Evolutionary conservation across 2,797 vertebrate species (phyloP).

Genomic region (Microctenopoma lineatum): DNA sequence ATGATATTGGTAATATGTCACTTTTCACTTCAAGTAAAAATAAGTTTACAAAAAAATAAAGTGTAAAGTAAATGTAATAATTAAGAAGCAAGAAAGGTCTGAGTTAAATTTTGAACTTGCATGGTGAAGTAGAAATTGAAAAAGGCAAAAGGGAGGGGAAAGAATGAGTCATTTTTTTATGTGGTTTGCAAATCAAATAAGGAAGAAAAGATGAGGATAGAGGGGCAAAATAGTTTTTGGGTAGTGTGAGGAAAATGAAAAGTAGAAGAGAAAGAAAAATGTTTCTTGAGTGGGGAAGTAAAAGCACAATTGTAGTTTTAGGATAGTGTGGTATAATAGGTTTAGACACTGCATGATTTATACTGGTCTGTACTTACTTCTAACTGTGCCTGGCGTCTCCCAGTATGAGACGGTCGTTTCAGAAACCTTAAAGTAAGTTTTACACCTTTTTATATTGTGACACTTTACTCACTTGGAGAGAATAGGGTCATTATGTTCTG

Average conservation of each 20-base stretch:
- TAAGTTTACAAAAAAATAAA: background rate
- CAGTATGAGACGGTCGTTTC: conserved; percentile 36
- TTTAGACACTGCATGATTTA: conserved; percentile 1
- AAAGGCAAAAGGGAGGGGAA: background rate
- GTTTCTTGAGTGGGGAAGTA: background rate
- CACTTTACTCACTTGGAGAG: conserved; percentile 5
- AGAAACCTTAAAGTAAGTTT: conserved; percentile 15
- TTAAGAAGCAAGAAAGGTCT: conserved; percentile 1
- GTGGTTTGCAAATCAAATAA: conserved; percentile 8
- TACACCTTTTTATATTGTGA: conserved; percentile 9
- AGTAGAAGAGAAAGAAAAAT: conserved; percentile 10
- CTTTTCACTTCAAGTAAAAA: conserved; percentile 3
- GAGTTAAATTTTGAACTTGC: background rate
- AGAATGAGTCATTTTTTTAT: background rate
- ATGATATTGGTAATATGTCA: background rate
- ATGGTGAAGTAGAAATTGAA: conserved; percentile 5
- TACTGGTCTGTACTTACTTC: conserved; percentile 11
- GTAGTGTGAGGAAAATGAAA: conserved; percentile 24
- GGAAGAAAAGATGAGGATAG: conserved; percentile 6
- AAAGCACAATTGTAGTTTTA: conserved; percentile 22
- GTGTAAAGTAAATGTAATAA: too few relatives aligned
- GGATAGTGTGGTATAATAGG: conserved; percentile 36
- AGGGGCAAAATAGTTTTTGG: background rate
- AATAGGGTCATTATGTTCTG: conserved; percentile 6
- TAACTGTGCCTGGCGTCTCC: background rate